Percentiles rank a stretch among this genome's conserved stretches.
These are phyloP conservation scores for Drosophila kepulauana DNA, from an alignment of 1,140 invertebrate genomes.

Conservation along the genomic window DNA sequence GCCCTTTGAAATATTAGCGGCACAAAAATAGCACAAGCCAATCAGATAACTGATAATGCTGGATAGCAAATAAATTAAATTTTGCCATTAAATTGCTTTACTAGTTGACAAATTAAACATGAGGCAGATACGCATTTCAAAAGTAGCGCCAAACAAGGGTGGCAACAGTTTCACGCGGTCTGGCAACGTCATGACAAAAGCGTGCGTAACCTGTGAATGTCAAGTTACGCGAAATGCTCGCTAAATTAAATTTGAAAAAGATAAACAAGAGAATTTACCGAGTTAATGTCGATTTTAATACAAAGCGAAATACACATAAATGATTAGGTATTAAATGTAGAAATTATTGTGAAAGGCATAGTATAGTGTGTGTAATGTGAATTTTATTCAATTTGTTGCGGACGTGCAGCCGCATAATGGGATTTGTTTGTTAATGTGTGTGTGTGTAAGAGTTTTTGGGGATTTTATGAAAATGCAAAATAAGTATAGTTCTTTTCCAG, in stretches of 20 bases:
- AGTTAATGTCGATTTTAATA: conserved; percentile 30
- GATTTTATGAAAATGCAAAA: conserved; percentile 65
- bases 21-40: neutral
- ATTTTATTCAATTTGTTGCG: conserved; percentile 71
- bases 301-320: conserved; percentile 60
- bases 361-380: conserved; percentile 63
- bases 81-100: neutral
- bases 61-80: neutral
- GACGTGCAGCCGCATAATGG: conserved; percentile 53
- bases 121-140: neutral
- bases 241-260: neutral
- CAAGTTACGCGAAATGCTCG: neutral
- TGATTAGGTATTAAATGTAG: conserved; percentile 68
- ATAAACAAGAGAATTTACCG: neutral
- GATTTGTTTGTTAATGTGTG: conserved; percentile 21
- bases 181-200: neutral
- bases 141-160: neutral
- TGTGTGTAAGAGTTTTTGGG: conserved; percentile 24
- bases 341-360: conserved; percentile 63
- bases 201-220: conserved; percentile 6
- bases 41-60: neutral
- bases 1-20: conserved; percentile 66
- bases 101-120: neutral
- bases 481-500: conserved; percentile 51
- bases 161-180: neutral